Evolutionary conservation across 2,113 vertebrate genomes (phyloP).

Genomic region (Upupa epops): DNA sequence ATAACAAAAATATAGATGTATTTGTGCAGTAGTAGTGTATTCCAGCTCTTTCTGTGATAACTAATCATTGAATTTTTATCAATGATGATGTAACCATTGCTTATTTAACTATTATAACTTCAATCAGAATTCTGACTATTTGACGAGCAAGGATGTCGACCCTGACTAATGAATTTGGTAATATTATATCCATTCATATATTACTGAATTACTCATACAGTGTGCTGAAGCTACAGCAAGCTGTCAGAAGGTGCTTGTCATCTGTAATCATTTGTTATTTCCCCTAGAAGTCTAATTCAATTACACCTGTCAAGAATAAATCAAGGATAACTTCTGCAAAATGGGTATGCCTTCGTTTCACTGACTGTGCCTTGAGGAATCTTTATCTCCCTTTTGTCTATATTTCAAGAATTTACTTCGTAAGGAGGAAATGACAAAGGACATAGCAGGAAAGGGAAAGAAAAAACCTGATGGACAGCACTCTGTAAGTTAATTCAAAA

Average conservation of each 20-base stretch:
- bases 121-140: background rate
- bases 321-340: conserved; percentile 22
- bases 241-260: background rate
- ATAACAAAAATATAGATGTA: background rate
- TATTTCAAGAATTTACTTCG: conserved; percentile 10
- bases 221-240: background rate
- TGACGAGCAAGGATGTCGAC: background rate
- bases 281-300: conserved; percentile 29
- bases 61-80: background rate
- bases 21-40: background rate
- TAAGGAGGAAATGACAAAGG: conserved; percentile 1
- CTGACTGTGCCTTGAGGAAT: background rate
- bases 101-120: background rate
- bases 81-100: background rate
- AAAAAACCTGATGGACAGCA: background rate
- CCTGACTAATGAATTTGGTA: background rate
- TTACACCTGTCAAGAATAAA: conserved; percentile 25
- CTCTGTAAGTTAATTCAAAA: conserved; percentile 23
- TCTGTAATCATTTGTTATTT: conserved; percentile 4
- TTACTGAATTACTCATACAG: background rate
- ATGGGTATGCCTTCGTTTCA: conserved; percentile 32
- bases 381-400: conserved; percentile 26
- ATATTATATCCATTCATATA: background rate
- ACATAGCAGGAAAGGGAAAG: background rate
- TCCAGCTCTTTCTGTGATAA: background rate